These are phyloP conservation scores for Phalloptychus januarius DNA, from an alignment of 2,797 vertebrate species.

Conservation along the genomic window DNA sequence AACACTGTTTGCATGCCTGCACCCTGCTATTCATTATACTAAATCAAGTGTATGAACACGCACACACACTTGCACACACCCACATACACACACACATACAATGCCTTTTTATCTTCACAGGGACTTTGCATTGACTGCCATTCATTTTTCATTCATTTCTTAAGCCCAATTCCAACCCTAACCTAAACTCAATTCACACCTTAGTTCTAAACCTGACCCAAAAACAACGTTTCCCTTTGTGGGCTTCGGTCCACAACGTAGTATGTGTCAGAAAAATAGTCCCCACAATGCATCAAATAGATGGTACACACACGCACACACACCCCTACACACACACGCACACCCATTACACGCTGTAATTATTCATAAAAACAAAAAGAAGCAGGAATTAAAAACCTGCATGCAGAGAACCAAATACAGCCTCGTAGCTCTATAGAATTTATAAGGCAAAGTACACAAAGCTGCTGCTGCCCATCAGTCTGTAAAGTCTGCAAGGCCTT, in stretches of 20 bases:
- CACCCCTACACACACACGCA: background rate
- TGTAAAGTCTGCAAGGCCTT: constrained; percentile 6
- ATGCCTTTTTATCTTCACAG: no score
- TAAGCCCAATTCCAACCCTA: no score
- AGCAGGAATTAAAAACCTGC: background rate
- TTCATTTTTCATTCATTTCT: no score
- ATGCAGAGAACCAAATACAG: background rate
- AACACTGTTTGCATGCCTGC: background rate
- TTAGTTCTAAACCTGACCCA: no score
- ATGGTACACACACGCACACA: background rate
- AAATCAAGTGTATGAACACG: background rate
- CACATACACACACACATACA: no score
- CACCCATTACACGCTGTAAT: background rate
- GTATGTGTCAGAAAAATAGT: no score
- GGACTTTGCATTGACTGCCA: no score
- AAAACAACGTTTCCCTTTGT: no score
- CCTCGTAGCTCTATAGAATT: background rate
- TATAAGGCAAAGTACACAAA: background rate
- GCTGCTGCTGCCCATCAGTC: background rate
- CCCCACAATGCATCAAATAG: no score
- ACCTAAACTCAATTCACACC: no score
- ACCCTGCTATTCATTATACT: background rate
- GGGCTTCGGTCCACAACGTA: no score
- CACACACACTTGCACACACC: no score
- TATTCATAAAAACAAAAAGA: background rate